Conservation (phyloP, 2,113 vertebrate genomes). For the Misgurnus mizolepis region DNA sequence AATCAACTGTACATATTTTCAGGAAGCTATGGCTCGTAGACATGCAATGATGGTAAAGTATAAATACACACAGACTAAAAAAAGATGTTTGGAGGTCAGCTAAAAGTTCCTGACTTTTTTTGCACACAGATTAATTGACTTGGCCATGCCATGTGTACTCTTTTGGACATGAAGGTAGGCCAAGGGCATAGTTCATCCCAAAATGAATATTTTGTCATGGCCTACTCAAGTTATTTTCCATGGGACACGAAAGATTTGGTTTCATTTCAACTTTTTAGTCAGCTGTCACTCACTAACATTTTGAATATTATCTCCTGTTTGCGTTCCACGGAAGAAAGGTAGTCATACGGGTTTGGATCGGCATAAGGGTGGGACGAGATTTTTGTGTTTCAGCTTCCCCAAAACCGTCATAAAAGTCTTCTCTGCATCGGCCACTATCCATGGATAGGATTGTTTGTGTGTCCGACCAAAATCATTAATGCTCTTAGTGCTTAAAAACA, state of each 20-base stretch:
- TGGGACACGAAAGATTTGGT: neutral
- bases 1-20: neutral
- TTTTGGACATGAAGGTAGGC: conserved; percentile 11
- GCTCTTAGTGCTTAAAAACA: conserved; percentile 29
- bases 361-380: neutral
- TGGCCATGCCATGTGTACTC: neutral
- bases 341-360: neutral
- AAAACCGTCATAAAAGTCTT: neutral
- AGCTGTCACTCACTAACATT: neutral
- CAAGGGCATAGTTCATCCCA: neutral
- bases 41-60: neutral
- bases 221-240: neutral
- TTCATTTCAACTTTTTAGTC: neutral
- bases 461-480: conserved; percentile 23
- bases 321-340: neutral
- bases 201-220: neutral
- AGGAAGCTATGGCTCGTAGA: neutral
- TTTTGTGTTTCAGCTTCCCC: neutral
- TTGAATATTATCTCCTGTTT: neutral
- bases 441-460: neutral
- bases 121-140: neutral
- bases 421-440: neutral
- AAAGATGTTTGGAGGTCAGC: conserved; percentile 19
- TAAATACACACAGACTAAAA: conserved; percentile 21
- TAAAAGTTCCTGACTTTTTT: conserved; percentile 2